Conservation (phyloP, 2,797 vertebrate species). For the Sebastes minor region DNA sequence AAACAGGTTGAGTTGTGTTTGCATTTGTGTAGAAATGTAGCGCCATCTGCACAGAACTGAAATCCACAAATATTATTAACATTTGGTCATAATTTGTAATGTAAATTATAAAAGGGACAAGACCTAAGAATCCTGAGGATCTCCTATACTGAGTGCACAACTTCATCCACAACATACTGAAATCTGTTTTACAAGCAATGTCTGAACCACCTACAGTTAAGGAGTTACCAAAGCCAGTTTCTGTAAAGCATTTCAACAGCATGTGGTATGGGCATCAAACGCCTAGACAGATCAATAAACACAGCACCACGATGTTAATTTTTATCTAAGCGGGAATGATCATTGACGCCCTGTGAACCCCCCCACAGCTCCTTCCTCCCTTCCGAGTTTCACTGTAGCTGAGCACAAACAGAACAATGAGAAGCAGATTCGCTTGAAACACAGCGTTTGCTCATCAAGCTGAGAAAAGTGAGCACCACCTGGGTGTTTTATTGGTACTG, state of each 20-base stretch:
- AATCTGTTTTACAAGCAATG: neutral
- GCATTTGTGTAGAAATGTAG: neutral
- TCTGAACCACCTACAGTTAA: neutral
- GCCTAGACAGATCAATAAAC: neutral
- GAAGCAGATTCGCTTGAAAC: conserved; percentile 42
- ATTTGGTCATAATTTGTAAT: neutral
- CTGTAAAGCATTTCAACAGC: neutral
- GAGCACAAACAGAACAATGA: conserved; percentile 45
- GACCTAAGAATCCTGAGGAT: neutral
- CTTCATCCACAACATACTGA: neutral
- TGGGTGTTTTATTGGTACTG: conserved; percentile 65
- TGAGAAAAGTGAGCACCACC: conserved; percentile 58
- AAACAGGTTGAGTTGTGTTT: neutral
- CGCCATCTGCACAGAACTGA: neutral
- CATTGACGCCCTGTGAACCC: neutral
- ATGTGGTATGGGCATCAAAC: neutral
- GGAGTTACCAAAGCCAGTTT: neutral
- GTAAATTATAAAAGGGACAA: neutral
- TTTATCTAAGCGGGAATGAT: conserved; percentile 23
- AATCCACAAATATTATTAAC: neutral
- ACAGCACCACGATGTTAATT: neutral
- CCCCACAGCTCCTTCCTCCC: neutral
- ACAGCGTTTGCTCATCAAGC: conserved; percentile 36
- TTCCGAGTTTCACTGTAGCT: conserved; percentile 3
- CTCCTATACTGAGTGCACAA: neutral